Percentiles rank a stretch among this genome's conserved stretches.
Conservation (phyloP, 2,797 vertebrate species). For the Myotis planiceps region DNA sequence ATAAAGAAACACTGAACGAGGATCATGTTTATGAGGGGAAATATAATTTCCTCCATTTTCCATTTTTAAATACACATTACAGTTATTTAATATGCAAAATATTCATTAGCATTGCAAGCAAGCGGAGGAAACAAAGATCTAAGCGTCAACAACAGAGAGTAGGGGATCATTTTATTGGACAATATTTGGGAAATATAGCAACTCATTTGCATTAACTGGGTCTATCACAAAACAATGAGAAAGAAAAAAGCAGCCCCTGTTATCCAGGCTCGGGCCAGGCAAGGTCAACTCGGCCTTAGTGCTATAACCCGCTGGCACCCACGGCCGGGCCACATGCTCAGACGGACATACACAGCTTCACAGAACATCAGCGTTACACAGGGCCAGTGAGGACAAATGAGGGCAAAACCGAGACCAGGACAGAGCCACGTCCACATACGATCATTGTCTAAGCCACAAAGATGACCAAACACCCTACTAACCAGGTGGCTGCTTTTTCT, state of each 20-base stretch:
- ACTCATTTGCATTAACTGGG: background rate
- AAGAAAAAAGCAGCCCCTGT: background rate
- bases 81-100: background rate
- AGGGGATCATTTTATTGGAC: background rate
- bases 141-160: background rate
- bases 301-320: too few relatives aligned
- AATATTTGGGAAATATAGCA: background rate
- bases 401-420: background rate
- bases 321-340: rapidly evolving
- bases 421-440: background rate
- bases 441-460: background rate
- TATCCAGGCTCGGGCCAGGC: too few relatives aligned
- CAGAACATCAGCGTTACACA: background rate
- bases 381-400: background rate
- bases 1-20: background rate
- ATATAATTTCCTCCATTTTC: background rate
- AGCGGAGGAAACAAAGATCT: background rate
- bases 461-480: background rate
- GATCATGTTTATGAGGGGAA: background rate
- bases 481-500: background rate
- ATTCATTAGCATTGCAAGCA: background rate
- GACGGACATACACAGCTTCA: background rate
- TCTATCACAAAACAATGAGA: background rate
- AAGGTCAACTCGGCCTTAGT: background rate
- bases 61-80: background rate